Evolutionary conservation across 2,113 vertebrate species (phyloP).

Genomic region (Brachyhypopomus gauderio): DNA sequence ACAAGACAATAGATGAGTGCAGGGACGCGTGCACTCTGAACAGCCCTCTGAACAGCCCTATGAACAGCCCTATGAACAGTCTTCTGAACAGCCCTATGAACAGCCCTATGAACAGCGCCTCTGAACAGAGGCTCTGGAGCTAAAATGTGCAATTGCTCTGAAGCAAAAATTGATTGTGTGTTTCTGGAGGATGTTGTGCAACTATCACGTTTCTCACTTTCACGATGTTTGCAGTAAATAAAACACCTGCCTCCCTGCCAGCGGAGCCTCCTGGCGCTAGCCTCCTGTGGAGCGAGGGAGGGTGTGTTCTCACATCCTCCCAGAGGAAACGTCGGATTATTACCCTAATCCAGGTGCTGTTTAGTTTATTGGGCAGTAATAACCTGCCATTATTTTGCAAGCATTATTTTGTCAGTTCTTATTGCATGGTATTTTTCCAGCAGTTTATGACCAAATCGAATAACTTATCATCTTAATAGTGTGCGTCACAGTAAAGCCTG

Average conservation of each 20-base stretch:
- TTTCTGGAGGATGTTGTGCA: neutral
- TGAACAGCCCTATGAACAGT: too few relatives aligned
- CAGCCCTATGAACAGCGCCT: too few relatives aligned
- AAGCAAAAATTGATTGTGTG: neutral
- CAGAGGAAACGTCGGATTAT: conserved; percentile 39
- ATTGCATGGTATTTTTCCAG: conserved; percentile 30
- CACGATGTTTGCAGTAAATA: conserved; percentile 29
- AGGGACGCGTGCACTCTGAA: neutral
- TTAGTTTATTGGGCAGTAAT: conserved; percentile 40
- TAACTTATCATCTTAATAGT: conserved; percentile 43
- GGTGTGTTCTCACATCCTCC: conserved; percentile 17
- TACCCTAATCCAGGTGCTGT: conserved; percentile 39
- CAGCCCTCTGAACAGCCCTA: too few relatives aligned
- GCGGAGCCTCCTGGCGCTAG: too few relatives aligned
- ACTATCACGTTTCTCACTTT: conserved; percentile 14
- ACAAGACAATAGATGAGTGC: neutral
- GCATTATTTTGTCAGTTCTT: conserved; percentile 42
- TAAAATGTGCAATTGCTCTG: too few relatives aligned
- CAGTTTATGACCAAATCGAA: conserved; percentile 40
- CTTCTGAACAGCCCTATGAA: too few relatives aligned
- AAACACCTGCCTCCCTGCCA: conserved; percentile 30
- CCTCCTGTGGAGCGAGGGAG: neutral
- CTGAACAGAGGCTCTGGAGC: neutral
- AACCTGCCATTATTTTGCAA: conserved; percentile 29
- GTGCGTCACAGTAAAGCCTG: conserved; percentile 25